Evolutionary conservation across 2,797 vertebrate species (phyloP), one percentile per base, ranked within the genome.

Genomic region (Paramormyrops hopkinsi): DNA sequence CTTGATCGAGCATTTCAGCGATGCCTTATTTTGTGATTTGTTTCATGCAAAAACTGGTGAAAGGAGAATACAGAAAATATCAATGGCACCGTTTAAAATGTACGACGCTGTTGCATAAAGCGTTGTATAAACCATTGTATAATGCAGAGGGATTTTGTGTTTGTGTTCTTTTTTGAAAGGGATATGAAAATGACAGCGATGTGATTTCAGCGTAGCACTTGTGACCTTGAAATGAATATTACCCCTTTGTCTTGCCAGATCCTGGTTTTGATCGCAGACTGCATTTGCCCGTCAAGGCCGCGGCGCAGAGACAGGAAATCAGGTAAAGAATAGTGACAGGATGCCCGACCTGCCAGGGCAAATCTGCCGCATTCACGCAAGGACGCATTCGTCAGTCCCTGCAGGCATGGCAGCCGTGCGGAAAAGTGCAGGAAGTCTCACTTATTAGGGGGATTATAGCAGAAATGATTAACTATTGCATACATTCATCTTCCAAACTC

Each of bases 161-260:
- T 5, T 73, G 9, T 6, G 4, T 73, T 17, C 33, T 86, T 54
- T 90, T 89, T 76, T 88, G 89, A 91, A 11, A 48, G 17, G 54
- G 56, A 22, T 76, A 85, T 65, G 62, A 25, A 56, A 84, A 51
- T 90, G 89, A 90, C 85, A 17, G 37, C 89, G 87, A 87, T 91
- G 22, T 76, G 88, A 82, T 92, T 62, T 48, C 51, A 9, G 25
- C 11, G 79, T 37, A 46, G 37, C 82, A 59, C 7, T n/a, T 37
- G 37, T 59, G 69, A 87, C 54, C 51, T 76, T 82, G 54, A 88
- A 89, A 87, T 44, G 22, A 65, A 86, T 46, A 8, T 29, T 6
- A n/a, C 37, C 76, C 11, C 90, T 86, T 90, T 90, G 92, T 94
- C 94, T 95, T 95, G 50, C 29, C 88, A 94, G 93, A 91, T 93